These are phyloP conservation scores for Nasonovia ribisnigri DNA, from an alignment of 2,888 invertebrate species.

Conservation along the genomic window DNA sequence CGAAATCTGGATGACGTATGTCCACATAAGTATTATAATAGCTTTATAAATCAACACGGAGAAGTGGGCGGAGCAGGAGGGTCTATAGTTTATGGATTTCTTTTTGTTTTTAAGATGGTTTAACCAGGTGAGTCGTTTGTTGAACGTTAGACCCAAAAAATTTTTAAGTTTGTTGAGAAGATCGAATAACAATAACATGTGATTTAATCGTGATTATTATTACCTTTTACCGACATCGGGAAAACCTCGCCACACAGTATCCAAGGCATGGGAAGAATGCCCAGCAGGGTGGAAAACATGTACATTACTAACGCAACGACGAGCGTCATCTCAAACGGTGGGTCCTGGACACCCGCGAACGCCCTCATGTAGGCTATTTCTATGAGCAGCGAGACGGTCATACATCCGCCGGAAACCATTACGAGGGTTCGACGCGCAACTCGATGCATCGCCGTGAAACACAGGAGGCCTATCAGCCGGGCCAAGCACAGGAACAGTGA, in stretches of 20 bases:
- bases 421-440: conserved; percentile 17
- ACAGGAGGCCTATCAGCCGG: conserved; percentile 32
- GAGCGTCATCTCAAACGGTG: neutral
- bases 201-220: too few species aligned
- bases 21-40: too few species aligned
- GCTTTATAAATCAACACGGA: too few species aligned
- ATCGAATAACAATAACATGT: too few species aligned
- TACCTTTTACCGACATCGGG: conserved; percentile 53
- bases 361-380: conserved; percentile 4
- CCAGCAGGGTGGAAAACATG: conserved; percentile 47
- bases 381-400: conserved; percentile 35
- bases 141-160: too few species aligned
- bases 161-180: too few species aligned
- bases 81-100: too few species aligned
- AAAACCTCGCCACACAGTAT: conserved; percentile 62
- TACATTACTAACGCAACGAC: conserved; percentile 6
- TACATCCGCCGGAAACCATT: conserved; percentile 27
- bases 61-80: too few species aligned
- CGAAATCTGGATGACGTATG: too few species aligned
- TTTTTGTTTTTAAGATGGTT: too few species aligned
- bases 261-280: conserved; percentile 54
- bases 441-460: conserved; percentile 23
- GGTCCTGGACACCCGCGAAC: neutral
- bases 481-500: conserved; percentile 3
- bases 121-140: too few species aligned